A percentile compares a stretch with the other conserved stretches of the same genome.
Evolutionary conservation across 2,888 invertebrate genomes (phyloP).

Genomic region (Megalurothrips usitatus): DNA sequence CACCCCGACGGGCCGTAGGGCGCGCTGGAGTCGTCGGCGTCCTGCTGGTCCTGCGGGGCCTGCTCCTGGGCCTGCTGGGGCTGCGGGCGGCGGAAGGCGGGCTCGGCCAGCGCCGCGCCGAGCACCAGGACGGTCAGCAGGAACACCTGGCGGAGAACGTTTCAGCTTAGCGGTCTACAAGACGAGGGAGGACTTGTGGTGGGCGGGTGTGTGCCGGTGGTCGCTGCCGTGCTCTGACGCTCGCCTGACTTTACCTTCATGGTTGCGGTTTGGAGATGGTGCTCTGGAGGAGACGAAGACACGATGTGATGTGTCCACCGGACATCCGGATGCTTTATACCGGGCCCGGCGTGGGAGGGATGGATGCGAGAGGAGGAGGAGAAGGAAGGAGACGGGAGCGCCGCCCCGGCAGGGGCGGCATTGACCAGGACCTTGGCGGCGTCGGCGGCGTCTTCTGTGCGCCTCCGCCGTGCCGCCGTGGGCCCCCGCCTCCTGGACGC

Average conservation of each 20-base stretch:
- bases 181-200: too few species aligned
- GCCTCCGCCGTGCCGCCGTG: neutral
- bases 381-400: neutral
- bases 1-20: slow-evolving; percentile 11
- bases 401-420: neutral
- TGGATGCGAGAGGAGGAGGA: neutral
- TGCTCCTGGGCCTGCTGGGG: neutral
- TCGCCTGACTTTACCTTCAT: neutral
- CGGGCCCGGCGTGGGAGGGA: neutral
- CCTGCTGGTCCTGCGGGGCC: neutral
- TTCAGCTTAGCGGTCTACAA: too few species aligned
- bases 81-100: slow-evolving; percentile 8
- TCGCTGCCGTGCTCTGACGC: neutral
- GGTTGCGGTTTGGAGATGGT: neutral
- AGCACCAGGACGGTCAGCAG: neutral
- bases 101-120: slow-evolving; percentile 1
- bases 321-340: slow-evolving; percentile 14
- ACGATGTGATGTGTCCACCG: neutral
- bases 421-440: neutral
- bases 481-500: neutral
- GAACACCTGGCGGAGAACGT: too few species aligned
- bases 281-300: neutral
- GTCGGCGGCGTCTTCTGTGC: neutral
- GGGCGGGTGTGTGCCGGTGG: neutral
- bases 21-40: neutral